Conservation (phyloP, 2,113 vertebrate species). For the Calidris pugnax region DNA sequence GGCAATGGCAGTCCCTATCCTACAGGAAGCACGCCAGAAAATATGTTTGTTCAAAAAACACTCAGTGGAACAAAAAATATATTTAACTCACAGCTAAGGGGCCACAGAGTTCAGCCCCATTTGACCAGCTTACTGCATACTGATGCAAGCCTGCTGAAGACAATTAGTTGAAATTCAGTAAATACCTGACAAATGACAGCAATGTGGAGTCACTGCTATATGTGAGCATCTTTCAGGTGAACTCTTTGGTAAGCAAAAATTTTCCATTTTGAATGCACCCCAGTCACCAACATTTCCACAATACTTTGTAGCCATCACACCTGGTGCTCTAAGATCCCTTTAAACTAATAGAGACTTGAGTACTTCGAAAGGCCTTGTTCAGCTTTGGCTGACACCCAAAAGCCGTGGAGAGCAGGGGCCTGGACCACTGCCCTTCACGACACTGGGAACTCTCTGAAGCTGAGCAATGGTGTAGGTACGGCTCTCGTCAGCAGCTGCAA, state of each 20-base stretch:
- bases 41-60: neutral
- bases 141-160: neutral
- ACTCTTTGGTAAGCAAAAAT: neutral
- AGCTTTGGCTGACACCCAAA: neutral
- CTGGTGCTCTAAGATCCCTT: neutral
- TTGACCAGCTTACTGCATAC: neutral
- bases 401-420: neutral
- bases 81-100: neutral
- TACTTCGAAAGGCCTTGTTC: neutral
- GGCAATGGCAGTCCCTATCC: neutral
- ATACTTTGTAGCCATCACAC: neutral
- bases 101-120: neutral
- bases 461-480: neutral
- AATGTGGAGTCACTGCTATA: neutral
- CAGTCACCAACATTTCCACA: neutral
- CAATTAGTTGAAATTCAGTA: neutral
- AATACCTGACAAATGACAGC: neutral
- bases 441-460: neutral
- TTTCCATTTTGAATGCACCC: neutral
- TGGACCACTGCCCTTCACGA: neutral
- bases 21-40: neutral
- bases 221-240: neutral
- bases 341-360: rapidly evolving
- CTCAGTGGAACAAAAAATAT: neutral
- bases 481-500: neutral